A percentile compares a stretch with the other conserved stretches of the same genome.
These are phyloP conservation scores for Pheosia tremula DNA, from an alignment of 2,888 invertebrate species.

Conservation along the genomic window DNA sequence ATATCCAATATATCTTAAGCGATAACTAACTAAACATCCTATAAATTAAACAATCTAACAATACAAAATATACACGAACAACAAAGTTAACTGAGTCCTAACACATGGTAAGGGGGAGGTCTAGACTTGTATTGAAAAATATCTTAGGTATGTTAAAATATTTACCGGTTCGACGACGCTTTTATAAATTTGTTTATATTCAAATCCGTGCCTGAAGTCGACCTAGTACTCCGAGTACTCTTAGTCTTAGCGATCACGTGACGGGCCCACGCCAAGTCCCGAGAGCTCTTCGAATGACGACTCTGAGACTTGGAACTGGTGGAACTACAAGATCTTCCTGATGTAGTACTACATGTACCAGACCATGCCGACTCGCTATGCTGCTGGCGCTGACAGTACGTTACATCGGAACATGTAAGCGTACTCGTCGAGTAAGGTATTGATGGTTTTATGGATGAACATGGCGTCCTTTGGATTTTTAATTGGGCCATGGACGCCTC, in stretches of 20 bases:
- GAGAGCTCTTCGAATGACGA: constrained; percentile 48
- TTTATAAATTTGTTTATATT: constrained; percentile 57
- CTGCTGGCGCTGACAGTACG: constrained; percentile 43
- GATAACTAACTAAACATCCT: constrained; percentile 52
- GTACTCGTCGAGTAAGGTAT: constrained; percentile 57
- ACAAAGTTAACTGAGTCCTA: not conserved
- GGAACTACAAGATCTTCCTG: constrained; percentile 50
- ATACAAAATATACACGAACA: constrained; percentile 27
- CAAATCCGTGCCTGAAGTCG: constrained; percentile 54
- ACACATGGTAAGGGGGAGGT: too few relatives aligned
- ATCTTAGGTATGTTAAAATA: constrained; percentile 8
- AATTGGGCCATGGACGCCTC: constrained; percentile 67
- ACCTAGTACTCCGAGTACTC: constrained; percentile 18
- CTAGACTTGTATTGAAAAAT: too few relatives aligned
- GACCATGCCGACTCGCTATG: constrained; percentile 56
- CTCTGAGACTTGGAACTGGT: constrained; percentile 56
- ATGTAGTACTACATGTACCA: constrained; percentile 47
- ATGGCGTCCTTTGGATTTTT: constrained; percentile 44
- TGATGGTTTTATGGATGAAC: constrained; percentile 17
- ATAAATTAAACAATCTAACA: constrained; percentile 50
- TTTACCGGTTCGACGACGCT: constrained; percentile 50
- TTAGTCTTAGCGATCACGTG: constrained; percentile 56
- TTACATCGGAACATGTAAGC: constrained; percentile 50
- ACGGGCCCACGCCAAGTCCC: constrained; percentile 66
- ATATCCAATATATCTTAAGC: constrained; percentile 58